These are phyloP conservation scores for Chrysochloris asiatica DNA, from an alignment of 2,113 vertebrate species.

Conservation along the genomic window DNA sequence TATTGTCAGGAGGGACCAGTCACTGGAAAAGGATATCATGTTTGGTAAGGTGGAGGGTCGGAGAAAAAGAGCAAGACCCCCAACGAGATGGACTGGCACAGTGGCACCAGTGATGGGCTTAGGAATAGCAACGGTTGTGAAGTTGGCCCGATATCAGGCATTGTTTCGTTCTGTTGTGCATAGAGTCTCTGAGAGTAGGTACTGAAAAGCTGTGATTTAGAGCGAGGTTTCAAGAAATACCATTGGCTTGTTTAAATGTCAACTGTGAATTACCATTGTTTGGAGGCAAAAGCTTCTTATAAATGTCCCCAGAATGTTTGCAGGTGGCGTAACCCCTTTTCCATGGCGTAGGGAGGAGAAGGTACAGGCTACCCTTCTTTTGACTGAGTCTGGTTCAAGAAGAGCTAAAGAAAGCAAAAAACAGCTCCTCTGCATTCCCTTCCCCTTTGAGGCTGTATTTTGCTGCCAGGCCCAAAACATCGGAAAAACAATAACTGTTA, in stretches of 20 bases:
- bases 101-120: no score
- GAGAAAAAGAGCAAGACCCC: no score
- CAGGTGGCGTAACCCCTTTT: background rate
- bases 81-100: no score
- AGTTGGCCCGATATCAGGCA: no score
- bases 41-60: no score
- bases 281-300: background rate
- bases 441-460: background rate
- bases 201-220: constrained; percentile 1
- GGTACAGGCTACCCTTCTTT: background rate
- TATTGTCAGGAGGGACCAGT: no score
- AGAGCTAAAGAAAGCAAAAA: background rate
- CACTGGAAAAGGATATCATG: no score
- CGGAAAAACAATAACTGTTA: background rate
- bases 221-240: constrained; percentile 1
- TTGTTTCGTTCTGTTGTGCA: no score
- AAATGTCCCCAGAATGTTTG: background rate
- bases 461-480: background rate
- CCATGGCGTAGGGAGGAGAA: background rate
- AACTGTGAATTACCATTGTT: background rate
- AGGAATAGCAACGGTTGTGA: no score
- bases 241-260: background rate
- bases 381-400: background rate
- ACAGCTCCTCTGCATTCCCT: no score
- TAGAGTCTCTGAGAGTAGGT: no score